A percentile compares a stretch with the other conserved stretches of the same genome.
Conservation (phyloP, 2,888 invertebrate species). For the Teleogryllus oceanicus region DNA sequence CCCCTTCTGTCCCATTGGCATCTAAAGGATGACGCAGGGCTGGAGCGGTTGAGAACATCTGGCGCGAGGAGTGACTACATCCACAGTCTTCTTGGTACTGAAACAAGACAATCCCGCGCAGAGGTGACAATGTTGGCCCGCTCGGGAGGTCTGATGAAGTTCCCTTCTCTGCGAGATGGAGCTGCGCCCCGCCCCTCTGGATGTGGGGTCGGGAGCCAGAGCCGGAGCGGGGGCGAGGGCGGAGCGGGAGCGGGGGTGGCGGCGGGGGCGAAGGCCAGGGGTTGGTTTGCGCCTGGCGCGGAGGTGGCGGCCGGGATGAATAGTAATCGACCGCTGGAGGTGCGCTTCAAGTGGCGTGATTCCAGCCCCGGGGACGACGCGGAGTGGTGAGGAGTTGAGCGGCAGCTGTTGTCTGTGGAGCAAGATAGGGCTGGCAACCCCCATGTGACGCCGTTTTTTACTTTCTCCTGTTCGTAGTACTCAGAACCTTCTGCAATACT, state of each 20-base stretch:
- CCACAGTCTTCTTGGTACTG: too few species aligned
- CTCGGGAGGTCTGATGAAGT: too few species aligned
- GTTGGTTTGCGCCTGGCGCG: not conserved
- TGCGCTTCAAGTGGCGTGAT: not conserved
- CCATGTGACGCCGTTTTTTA: too few species aligned
- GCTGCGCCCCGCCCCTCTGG: not conserved
- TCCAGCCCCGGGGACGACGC: not conserved
- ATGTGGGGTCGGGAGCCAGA: not conserved
- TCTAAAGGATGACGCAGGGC: too few species aligned
- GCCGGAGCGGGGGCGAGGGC: not conserved
- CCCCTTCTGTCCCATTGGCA: too few species aligned
- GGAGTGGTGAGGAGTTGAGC: not conserved
- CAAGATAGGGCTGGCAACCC: not conserved
- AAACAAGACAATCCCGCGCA: too few species aligned
- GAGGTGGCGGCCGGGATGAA: not conserved
- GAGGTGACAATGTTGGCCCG: too few species aligned
- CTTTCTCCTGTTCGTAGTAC: too few species aligned
- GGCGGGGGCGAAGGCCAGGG: not conserved
- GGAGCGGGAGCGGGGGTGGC: not conserved
- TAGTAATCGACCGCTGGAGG: slow-evolving; percentile 5
- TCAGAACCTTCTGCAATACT: too few species aligned
- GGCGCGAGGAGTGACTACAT: too few species aligned
- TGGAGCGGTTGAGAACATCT: too few species aligned
- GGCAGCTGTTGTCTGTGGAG: not conserved
- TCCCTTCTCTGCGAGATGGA: not conserved